These are phyloP conservation scores for Hydrochoerus hydrochaeris DNA, from an alignment of 2,113 vertebrate species.

Conservation along the genomic window DNA sequence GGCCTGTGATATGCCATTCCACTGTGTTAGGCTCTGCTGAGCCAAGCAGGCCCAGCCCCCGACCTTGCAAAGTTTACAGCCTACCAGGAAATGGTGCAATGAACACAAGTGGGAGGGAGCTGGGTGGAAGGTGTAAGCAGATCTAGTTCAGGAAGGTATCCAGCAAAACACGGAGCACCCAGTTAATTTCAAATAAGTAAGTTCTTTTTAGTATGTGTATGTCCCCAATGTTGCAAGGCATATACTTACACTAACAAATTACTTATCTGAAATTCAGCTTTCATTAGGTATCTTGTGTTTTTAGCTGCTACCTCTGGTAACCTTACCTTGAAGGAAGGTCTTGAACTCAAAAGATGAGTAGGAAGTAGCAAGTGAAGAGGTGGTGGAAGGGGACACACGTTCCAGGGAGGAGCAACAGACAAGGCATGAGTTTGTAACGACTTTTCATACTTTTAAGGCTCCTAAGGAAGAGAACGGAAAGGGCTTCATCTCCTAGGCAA, in stretches of 20 bases:
- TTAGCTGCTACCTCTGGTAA: not conserved
- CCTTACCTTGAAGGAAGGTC: not conserved
- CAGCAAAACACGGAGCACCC: not conserved
- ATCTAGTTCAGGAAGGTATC: not conserved
- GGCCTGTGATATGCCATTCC: not conserved
- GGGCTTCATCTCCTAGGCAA: not conserved
- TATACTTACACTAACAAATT: not conserved
- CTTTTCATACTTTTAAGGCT: not conserved
- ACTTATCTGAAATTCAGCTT: not conserved
- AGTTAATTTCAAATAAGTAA: not conserved
- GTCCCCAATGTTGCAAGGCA: not conserved
- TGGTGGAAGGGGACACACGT: not conserved
- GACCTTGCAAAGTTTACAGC: not conserved
- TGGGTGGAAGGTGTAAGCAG: not conserved
- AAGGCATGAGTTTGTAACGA: not conserved
- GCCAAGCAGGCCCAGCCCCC: not conserved
- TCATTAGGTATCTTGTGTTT: not conserved
- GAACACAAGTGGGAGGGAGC: not conserved
- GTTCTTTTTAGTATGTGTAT: not conserved
- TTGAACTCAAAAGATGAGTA: not conserved
- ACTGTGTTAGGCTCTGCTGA: not conserved
- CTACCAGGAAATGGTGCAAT: not conserved
- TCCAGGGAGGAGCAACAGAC: not conserved
- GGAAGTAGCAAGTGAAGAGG: not conserved
- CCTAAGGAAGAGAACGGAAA: not conserved